These are phyloP conservation scores for Arvicola amphibius DNA, from an alignment of 2,797 vertebrate genomes.

Conservation along the genomic window DNA sequence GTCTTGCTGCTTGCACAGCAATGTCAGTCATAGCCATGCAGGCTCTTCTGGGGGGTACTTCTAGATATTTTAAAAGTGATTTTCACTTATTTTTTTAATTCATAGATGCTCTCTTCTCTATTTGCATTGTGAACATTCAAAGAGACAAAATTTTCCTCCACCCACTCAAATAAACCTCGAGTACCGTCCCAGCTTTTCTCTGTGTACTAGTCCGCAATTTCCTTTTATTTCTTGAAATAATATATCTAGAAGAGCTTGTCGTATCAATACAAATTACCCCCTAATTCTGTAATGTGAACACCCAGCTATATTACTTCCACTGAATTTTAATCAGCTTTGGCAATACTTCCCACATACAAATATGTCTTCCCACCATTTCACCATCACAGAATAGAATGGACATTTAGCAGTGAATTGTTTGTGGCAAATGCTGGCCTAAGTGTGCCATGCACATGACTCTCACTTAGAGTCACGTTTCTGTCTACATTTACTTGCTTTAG, in stretches of 20 bases:
- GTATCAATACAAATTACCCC: not conserved
- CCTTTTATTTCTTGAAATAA: not conserved
- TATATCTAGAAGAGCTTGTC: not conserved
- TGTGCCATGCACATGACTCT: not conserved
- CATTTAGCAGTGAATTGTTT: not conserved
- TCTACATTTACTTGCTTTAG: not conserved
- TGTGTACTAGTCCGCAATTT: not conserved
- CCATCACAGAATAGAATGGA: not conserved
- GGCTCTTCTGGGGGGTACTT: not conserved
- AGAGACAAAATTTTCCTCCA: constrained; percentile 17
- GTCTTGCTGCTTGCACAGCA: too few species aligned
- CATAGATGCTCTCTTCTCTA: not conserved
- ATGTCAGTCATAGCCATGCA: not conserved
- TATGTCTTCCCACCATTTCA: not conserved
- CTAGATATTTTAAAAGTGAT: not conserved
- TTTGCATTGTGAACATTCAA: not conserved
- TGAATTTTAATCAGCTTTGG: not conserved
- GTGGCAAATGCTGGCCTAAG: not conserved
- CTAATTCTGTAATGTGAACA: not conserved
- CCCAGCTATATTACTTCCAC: not conserved
- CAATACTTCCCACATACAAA: not conserved
- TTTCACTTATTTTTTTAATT: not conserved
- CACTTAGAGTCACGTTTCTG: not conserved
- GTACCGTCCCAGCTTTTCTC: not conserved
- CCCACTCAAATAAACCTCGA: not conserved